Conservation (phyloP, 2,113 vertebrate genomes). For the Arvicanthis niloticus region DNA sequence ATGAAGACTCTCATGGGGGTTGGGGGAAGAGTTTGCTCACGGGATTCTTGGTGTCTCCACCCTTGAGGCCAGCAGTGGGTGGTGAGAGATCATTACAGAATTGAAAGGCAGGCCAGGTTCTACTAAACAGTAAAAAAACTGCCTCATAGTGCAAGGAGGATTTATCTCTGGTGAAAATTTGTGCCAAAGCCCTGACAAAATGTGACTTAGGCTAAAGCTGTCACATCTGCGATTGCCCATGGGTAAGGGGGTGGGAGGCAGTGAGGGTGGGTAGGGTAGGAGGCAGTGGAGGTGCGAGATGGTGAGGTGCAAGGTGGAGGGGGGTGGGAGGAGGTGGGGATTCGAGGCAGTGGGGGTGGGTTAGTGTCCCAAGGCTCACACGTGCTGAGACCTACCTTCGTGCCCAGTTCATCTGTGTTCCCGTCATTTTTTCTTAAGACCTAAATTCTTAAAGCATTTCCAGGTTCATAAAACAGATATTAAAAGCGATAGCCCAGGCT, state of each 20-base stretch:
- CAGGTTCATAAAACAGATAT: neutral
- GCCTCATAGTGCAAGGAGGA: too few relatives aligned
- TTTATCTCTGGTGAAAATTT: neutral
- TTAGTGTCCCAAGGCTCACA: too few relatives aligned
- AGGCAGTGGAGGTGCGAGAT: neutral
- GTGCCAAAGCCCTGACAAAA: neutral
- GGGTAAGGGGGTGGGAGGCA: neutral
- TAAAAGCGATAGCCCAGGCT: neutral
- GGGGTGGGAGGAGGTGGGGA: neutral
- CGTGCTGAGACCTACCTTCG: too few relatives aligned
- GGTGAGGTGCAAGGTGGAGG: too few relatives aligned
- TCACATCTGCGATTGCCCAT: neutral
- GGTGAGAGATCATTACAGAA: neutral
- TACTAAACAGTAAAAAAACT: too few relatives aligned
- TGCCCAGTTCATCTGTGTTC: neutral
- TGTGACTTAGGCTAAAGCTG: neutral
- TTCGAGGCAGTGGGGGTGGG: neutral
- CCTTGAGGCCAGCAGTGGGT: neutral
- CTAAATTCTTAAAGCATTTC: neutral
- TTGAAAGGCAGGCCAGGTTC: neutral
- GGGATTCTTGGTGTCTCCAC: too few relatives aligned
- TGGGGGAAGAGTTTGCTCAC: neutral
- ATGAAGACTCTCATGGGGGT: neutral
- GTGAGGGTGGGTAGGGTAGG: neutral
- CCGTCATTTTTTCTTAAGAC: neutral